Conservation (phyloP, 2,113 vertebrate species). For the Anolis sagrei region DNA sequence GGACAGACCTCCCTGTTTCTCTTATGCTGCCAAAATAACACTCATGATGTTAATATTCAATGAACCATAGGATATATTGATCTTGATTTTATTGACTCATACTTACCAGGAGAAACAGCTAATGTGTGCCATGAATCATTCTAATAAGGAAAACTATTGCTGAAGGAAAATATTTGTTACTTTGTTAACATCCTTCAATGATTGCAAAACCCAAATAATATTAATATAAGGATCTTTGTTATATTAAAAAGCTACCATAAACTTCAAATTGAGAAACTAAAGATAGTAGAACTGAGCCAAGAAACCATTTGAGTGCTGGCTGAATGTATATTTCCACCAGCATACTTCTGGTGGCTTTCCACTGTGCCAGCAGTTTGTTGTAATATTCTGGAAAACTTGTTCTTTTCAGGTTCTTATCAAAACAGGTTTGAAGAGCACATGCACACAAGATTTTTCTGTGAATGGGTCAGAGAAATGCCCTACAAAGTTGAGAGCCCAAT, state of each 20-base stretch:
- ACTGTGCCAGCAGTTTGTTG: too few relatives aligned
- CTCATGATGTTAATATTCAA: slow-evolving; percentile 16
- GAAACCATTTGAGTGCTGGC: too few relatives aligned
- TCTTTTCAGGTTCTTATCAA: too few relatives aligned
- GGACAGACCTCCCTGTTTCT: not conserved
- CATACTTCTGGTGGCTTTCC: too few relatives aligned
- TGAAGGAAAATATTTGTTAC: not conserved
- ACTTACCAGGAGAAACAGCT: slow-evolving; percentile 4
- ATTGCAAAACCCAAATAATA: not conserved
- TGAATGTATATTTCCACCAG: too few relatives aligned
- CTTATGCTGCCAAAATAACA: not conserved
- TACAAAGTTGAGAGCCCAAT: too few relatives aligned
- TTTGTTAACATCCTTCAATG: not conserved
- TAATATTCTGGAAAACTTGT: too few relatives aligned
- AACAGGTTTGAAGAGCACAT: too few relatives aligned
- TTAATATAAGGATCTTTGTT: not conserved
- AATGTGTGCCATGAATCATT: slow-evolving; percentile 28
- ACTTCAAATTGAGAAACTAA: too few relatives aligned
- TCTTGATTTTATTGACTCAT: slow-evolving; percentile 27
- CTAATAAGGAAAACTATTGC: not conserved
- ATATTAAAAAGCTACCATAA: not conserved
- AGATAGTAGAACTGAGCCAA: too few relatives aligned
- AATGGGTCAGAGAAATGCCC: too few relatives aligned
- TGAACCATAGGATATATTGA: slow-evolving; percentile 4
- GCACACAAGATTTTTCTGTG: too few relatives aligned